phyloP scores from a whole-genome alignment of 1,140 invertebrate species.

The Euwallacea fornicatus region DNA sequence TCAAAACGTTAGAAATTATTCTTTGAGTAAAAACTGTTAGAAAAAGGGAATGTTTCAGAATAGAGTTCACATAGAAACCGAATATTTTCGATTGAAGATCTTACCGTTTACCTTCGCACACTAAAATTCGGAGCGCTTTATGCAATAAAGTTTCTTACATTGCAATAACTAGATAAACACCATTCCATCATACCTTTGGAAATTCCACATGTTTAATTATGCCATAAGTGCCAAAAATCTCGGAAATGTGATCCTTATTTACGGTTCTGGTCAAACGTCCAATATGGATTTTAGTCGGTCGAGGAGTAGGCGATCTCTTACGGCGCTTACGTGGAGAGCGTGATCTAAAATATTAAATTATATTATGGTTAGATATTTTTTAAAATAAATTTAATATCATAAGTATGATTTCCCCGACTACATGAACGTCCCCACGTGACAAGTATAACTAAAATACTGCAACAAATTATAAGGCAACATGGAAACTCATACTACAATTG shows the following conservation, averaged over 20 bases:
- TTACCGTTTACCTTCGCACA: too few species aligned
- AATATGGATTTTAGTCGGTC: conserved; percentile 90
- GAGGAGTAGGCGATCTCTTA: conserved; percentile 80
- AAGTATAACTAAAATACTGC: background rate
- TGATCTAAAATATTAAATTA: conserved; percentile 37
- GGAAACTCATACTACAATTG: background rate
- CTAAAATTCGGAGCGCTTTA: too few species aligned
- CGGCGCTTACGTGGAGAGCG: conserved; percentile 64
- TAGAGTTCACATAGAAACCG: too few species aligned
- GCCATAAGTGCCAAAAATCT: conserved; percentile 95
- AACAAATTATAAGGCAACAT: background rate
- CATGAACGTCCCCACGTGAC: background rate
- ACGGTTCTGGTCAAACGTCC: conserved; percentile 90
- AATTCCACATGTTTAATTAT: conserved; percentile 89
- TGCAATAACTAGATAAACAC: background rate
- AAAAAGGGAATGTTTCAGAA: too few species aligned
- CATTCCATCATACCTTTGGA: conserved; percentile 56
- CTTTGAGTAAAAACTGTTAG: too few species aligned
- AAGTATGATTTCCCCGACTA: background rate
- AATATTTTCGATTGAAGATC: too few species aligned
- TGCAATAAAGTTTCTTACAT: background rate
- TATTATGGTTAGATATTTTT: conserved; percentile 16
- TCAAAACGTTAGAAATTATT: too few species aligned
- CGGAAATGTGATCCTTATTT: conserved; percentile 87
- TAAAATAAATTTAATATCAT: background rate